Evolutionary conservation across 2,888 invertebrate genomes (phyloP).

Genomic region (Xestoiulus laeticollis): DNA sequence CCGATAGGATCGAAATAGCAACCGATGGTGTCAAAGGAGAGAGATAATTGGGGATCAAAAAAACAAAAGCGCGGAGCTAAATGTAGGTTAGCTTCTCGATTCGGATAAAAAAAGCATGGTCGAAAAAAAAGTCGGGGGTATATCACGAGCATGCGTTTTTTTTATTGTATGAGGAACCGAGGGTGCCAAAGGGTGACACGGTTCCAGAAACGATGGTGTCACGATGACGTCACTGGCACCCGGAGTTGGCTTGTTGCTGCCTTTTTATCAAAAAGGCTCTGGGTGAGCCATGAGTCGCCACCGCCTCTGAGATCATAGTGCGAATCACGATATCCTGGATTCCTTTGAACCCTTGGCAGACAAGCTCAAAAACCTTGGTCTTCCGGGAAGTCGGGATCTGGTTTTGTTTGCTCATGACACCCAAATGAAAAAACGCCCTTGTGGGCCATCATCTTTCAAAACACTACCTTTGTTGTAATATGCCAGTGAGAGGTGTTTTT

Average conservation of each 20-base stretch:
- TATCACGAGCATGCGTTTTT: neutral
- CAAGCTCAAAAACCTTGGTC: neutral
- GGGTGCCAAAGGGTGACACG: neutral
- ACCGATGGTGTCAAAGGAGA: neutral
- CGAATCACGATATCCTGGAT: neutral
- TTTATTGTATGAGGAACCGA: neutral
- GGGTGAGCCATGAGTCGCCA: neutral
- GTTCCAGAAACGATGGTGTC: neutral
- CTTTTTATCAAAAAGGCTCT: no score
- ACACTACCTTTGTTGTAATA: no score
- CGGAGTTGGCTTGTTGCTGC: neutral
- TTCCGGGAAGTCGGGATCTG: neutral
- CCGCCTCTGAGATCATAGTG: neutral
- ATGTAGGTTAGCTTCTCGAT: neutral
- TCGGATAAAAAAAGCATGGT: neutral
- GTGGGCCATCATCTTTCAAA: no score
- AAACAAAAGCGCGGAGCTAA: neutral
- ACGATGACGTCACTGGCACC: neutral
- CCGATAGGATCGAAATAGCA: constrained; percentile 7
- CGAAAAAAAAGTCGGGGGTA: neutral
- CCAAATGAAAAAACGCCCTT: no score
- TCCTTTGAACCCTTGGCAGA: neutral
- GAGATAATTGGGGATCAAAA: neutral
- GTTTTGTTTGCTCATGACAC: neutral
- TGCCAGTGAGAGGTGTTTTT: no score